Evolutionary conservation across 2,888 invertebrate species (phyloP), one percentile per base, ranked within the genome.

Genomic region (Pristionchus fissidentatus): DNA sequence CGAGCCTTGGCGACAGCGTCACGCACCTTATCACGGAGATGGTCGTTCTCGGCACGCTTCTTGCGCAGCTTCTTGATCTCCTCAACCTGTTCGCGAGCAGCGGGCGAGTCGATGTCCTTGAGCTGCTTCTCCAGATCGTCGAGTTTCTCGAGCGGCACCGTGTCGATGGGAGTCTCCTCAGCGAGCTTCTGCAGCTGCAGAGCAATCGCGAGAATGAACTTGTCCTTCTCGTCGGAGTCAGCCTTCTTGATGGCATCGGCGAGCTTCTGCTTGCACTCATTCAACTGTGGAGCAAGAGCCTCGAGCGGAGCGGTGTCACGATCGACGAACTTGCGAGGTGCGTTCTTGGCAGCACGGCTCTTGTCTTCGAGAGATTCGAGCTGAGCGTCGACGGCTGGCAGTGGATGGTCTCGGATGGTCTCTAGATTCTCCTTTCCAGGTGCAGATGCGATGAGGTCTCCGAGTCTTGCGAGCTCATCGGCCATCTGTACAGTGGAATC

Each of bases 61-160:
- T 73, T 32, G 26, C 73, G 73, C 19, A 88, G 70, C 32, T 85
- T 84, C 55, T 75, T 83, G 66, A 87, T 83, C 41, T 86, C 81
- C 55, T 84, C 84, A 13, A 79, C 38, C 38, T 80, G 62, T 0
- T 41, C 79, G 5, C 26, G 66, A 7, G 77, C 80, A 7, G 55
- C n/a, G 7, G 80, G 80, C 26, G 75, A 19, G 83, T 87, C 86
- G 46, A 87, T 83, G 49, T 84, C 78, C 26, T 60, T 78, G 52
- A 87, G 57, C 41, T 85, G 84, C 55, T 85, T 81, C 84, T 84
- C 84, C 43, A 87, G 81, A 43, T 77, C 84, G 19, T 49, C 49
- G 19, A 49, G 49, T 19, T 49, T 49, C 19, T 49, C 49, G 19
- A 19, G 19, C 19, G 49, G 49, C 19, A 49, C 49, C 19, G 10